Conservation (phyloP, 2,888 invertebrate genomes). For the Agrilus cyanescens region DNA sequence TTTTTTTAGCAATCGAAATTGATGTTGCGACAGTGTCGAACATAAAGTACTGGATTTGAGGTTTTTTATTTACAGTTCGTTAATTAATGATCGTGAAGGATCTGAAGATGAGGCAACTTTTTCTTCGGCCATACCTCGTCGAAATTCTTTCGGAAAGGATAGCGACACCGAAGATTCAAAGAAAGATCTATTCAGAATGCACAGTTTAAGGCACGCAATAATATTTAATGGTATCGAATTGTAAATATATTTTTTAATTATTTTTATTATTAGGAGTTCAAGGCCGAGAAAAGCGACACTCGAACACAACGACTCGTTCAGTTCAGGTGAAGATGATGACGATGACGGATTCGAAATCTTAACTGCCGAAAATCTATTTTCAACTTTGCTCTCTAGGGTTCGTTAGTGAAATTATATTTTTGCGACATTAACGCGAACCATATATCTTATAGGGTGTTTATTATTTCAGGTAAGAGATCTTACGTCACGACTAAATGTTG, state of each 20-base stretch:
- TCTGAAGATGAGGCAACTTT: conserved; percentile 56
- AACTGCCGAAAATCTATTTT: conserved; percentile 83
- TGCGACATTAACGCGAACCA: too few relatives aligned
- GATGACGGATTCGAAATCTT: conserved; percentile 86
- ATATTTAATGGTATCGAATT: neutral
- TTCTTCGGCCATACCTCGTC: conserved; percentile 45
- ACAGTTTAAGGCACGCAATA: conserved; percentile 49
- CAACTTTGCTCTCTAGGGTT: conserved; percentile 73
- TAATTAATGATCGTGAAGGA: conserved; percentile 53
- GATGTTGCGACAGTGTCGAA: too few relatives aligned
- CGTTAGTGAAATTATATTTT: conserved; percentile 13
- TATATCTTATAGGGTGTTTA: neutral
- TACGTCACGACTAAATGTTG: conserved; percentile 74
- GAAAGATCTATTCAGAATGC: conserved; percentile 44
- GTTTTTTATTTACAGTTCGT: conserved; percentile 35
- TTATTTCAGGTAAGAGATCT: conserved; percentile 60
- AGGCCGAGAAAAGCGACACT: conserved; percentile 52
- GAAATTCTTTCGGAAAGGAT: conserved; percentile 44
- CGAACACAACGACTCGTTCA: conserved; percentile 72
- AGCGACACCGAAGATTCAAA: conserved; percentile 46
- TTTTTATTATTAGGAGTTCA: conserved; percentile 43
- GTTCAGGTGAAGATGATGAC: conserved; percentile 79
- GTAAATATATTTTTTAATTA: neutral
- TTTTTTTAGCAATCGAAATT: too few relatives aligned
- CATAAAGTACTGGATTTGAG: neutral